A percentile compares a stretch with the other conserved stretches of the same genome.
Conservation (phyloP, 1,140 invertebrate species). For the Eciton burchellii region DNA sequence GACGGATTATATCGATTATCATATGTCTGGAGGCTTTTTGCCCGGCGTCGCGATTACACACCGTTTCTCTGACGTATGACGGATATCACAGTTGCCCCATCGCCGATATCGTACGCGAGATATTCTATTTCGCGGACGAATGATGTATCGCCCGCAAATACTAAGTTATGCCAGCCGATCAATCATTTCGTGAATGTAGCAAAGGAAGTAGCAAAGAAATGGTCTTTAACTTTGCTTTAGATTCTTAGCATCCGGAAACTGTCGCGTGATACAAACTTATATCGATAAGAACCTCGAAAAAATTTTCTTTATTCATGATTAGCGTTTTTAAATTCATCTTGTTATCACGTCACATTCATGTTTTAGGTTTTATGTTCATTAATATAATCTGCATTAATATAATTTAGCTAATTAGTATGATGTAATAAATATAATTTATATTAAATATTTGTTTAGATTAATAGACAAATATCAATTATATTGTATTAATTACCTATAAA, state of each 20-base stretch:
- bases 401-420: too few relatives aligned
- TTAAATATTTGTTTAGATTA: too few relatives aligned
- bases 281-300: neutral
- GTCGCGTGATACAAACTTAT: neutral
- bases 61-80: conserved; percentile 49
- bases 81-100: conserved; percentile 50
- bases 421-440: too few relatives aligned
- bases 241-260: neutral
- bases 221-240: conserved; percentile 31
- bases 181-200: conserved; percentile 14
- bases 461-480: too few relatives aligned
- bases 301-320: too few relatives aligned
- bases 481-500: too few relatives aligned
- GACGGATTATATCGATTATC: conserved; percentile 76
- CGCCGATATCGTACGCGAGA: conserved; percentile 29
- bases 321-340: too few relatives aligned
- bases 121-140: conserved; percentile 23
- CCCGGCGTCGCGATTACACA: conserved; percentile 5
- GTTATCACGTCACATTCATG: too few relatives aligned
- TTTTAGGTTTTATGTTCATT: too few relatives aligned
- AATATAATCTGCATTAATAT: too few relatives aligned
- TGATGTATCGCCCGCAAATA: conserved; percentile 54
- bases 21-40: conserved; percentile 70
- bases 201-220: conserved; percentile 2
- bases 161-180: conserved; percentile 50